Evolutionary conservation across 2,888 invertebrate genomes (phyloP).

Genomic region (Pilophorus perplexus): DNA sequence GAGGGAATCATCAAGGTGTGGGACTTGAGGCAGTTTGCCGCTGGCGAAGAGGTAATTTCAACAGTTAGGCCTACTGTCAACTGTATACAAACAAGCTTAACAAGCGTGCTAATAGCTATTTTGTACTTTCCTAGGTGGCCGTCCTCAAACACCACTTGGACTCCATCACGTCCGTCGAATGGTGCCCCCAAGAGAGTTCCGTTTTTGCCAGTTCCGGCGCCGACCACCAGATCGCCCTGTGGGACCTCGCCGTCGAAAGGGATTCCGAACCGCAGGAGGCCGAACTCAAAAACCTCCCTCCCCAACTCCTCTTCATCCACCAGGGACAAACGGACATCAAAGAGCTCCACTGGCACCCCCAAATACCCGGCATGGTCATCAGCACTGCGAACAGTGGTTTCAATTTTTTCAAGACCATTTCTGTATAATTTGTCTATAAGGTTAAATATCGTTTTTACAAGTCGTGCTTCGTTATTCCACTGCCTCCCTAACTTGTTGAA

Average conservation of each 20-base stretch:
- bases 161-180: conserved; percentile 93
- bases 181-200: conserved; percentile 91
- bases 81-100: no score
- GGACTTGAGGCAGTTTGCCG: conserved; percentile 81
- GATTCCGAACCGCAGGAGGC: conserved; percentile 54
- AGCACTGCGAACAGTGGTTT: conserved; percentile 95
- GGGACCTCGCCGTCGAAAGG: conserved; percentile 91
- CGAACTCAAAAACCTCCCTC: conserved; percentile 71
- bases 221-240: conserved; percentile 93
- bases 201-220: conserved; percentile 90
- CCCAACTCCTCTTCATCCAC: conserved; percentile 95
- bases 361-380: conserved; percentile 62
- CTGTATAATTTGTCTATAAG: conserved; percentile 61
- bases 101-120: no score
- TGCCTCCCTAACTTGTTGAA: no score
- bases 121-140: no score
- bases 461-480: no score
- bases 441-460: background rate
- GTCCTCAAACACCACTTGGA: conserved; percentile 93
- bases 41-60: conserved; percentile 55
- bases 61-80: no score
- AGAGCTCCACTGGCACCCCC: conserved; percentile 95
- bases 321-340: conserved; percentile 97
- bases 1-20: conserved; percentile 92
- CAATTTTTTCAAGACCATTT: conserved; percentile 96